Evolutionary conservation across 1,140 invertebrate genomes (phyloP), one percentile per base, ranked within the genome.

Genomic region (Vanessa atalanta): DNA sequence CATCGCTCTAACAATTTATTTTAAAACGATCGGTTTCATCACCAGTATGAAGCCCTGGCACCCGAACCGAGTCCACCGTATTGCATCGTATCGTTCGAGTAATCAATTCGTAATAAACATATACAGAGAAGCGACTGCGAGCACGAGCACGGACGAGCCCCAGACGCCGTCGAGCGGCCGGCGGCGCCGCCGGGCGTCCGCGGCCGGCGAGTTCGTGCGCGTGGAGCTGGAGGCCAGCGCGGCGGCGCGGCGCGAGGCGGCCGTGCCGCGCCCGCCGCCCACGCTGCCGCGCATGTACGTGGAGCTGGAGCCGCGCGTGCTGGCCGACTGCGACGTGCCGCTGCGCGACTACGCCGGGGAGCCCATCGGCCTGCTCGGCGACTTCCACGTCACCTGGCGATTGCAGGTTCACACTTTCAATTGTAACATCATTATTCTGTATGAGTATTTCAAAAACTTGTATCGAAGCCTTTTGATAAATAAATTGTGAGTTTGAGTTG

Each of bases 321-420:
- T 84, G 43, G 73, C 81, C 43, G 78, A 73, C 23, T 69, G 76
- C 63, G 88, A 89, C 76, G 70, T 75, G n/a, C 86, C 83, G 61
- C 82, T 93, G 14, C 60, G 20, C 8, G 92, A 93, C 79, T 89
- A 88, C 75, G 79, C 26, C 4, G 86, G 82, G 14, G 87, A 89
- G 74, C 82, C 82, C 68, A 82, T 93, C 61, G 92, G 92, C 20
- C 77, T 92, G 66, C 83, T 88, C n/a, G 65, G 77, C 47, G 92
- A 93, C 81, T 91, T 87, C 78, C 83, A 88, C 57, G 88, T 89
- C 68, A 73, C 82, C 26, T 89, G 89, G 88, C 79, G 85, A 0
- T 72, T 86, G 55, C 82, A 83, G 76, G 86, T 88, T 15, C n/a
- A 48, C 57, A 31, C 26, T 31, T 3, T 31, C 26, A 4, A 31